phyloP scores from a whole-genome alignment of 1,140 invertebrate species.

The Papilio polyxenes region DNA sequence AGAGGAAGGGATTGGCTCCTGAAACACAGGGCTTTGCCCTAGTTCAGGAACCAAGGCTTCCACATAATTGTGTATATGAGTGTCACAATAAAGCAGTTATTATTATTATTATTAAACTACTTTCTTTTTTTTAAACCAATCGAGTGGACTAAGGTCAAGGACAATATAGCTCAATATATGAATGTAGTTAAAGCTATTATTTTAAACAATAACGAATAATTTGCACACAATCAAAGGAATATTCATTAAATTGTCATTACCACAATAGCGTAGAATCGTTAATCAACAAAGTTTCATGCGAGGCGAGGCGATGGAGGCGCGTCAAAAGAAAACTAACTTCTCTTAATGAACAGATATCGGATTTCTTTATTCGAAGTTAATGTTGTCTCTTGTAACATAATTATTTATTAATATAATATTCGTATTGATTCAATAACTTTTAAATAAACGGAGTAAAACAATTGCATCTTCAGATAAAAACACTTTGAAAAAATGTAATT shows the following conservation, averaged over 20 bases:
- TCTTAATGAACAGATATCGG: slow-evolving; percentile 5
- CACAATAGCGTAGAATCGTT: not conserved
- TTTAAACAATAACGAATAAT: not conserved
- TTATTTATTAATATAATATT: not conserved
- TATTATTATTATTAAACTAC: no score
- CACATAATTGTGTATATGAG: no score
- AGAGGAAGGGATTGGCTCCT: no score
- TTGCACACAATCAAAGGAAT: not conserved
- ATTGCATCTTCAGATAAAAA: no score
- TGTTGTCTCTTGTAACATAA: not conserved
- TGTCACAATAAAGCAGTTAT: no score
- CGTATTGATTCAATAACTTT: no score
- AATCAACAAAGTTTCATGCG: slow-evolving; percentile 10
- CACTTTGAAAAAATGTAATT: no score
- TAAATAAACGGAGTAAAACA: no score
- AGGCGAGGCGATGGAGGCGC: not conserved
- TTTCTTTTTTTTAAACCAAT: no score
- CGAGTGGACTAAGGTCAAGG: not conserved
- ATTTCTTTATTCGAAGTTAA: not conserved
- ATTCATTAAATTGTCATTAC: slow-evolving; percentile 26
- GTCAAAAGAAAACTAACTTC: not conserved
- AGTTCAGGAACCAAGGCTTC: no score
- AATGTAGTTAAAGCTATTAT: not conserved
- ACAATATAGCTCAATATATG: not conserved
- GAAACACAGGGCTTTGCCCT: no score